Evolutionary conservation across 2,113 vertebrate genomes (phyloP).

Genomic region (Stigmatopora nigra): DNA sequence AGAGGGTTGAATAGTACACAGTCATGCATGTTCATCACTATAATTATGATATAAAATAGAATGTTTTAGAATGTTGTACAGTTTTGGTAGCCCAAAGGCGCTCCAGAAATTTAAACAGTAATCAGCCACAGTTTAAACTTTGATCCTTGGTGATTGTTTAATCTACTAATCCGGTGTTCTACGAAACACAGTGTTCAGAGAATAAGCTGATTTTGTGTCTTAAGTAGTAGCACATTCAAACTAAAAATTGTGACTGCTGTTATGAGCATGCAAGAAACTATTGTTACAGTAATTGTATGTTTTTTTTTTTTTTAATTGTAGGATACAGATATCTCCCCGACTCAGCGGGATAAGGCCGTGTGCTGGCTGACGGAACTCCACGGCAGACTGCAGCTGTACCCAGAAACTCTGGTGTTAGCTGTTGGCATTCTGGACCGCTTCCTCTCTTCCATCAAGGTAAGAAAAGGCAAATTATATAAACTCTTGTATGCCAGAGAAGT

Average conservation of each 20-base stretch:
- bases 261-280: neutral
- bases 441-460: constrained; percentile 92
- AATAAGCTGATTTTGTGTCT: neutral
- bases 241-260: no score
- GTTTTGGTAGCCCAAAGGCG: neutral
- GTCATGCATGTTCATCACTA: neutral
- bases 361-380: constrained; percentile 89
- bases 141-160: constrained; percentile 6
- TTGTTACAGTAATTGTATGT: neutral
- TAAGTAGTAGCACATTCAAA: neutral
- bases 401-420: constrained; percentile 90
- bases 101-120: constrained; percentile 7
- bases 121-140: constrained; percentile 5
- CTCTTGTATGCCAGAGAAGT: no score
- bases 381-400: constrained; percentile 84
- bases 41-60: neutral
- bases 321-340: constrained; percentile 91
- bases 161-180: neutral
- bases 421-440: constrained; percentile 94
- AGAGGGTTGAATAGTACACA: constrained; percentile 5
- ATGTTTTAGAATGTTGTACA: neutral
- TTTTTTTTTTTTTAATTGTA: constrained; percentile 36
- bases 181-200: neutral
- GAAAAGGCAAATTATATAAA: neutral
- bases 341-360: constrained; percentile 92